Base-by-base conservation (phyloP, 2,113 vertebrate species). In the Tachuris rubrigastra region DNA sequence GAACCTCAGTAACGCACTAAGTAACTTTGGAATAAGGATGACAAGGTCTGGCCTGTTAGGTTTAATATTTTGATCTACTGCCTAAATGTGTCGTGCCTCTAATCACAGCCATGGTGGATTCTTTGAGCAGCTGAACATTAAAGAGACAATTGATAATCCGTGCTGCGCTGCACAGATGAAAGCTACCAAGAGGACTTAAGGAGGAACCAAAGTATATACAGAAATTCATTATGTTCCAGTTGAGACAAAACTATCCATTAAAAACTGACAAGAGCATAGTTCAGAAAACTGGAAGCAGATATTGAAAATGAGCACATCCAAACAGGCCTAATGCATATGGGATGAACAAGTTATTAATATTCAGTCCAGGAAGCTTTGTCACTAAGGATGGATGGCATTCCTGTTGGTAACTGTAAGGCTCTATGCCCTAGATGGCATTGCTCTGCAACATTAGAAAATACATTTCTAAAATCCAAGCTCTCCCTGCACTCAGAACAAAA, bases 371-470 rank as follows among this genome's bases (percentile, higher is more conserved):
- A 75, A 75, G 47, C 47, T 83, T 46, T 52, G 63, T 21, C 63
- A 39, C 50, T 9, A 50, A 39, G 67, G 25, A 42, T 5, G 23
- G 76, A 27, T 3, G 41, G 42, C 22, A 33, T 42, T 66, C 58
- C 74, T 66, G n/a, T 15, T 39, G 56, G 35, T 52, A 62, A 83
- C 23, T 85, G 12, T 20, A 65, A 65, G 31, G n/a, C 25, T 37
- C 6, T 16, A 10, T 74, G 87, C 81, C 91, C 89, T 85, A 85
- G 89, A 87, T 93, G 91, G 85, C 93, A 97, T 94, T 77, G 63
- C 85, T 94, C 87, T 91, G 87, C 85, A 90, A 52, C 42, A 4
- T 58, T 44, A 80, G 78, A 52, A 87, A 76, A 79, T 2, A 37
- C 1, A 28, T 42, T 69, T 42, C 63, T 14, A 58, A 85, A 94